These are phyloP conservation scores for Drosophila mercatorum DNA, from an alignment of 2,888 invertebrate genomes.

Conservation along the genomic window DNA sequence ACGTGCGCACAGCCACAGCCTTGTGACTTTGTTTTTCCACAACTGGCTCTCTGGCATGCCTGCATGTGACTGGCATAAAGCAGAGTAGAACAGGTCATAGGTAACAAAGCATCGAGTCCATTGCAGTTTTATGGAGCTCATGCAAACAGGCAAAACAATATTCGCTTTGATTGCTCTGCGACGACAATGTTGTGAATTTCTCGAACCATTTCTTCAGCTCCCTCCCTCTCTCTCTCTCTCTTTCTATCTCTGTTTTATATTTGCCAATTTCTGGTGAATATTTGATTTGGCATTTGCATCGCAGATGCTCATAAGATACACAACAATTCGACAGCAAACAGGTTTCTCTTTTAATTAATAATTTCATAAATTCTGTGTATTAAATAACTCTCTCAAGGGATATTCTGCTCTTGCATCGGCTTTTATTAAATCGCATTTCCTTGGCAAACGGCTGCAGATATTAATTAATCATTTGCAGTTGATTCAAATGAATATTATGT, in stretches of 20 bases:
- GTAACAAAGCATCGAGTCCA: conserved; percentile 38
- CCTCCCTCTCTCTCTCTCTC: neutral
- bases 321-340: neutral
- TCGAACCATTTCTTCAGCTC: conserved; percentile 7
- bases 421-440: conserved; percentile 5
- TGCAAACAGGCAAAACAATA: conserved; percentile 26
- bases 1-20: conserved; percentile 48
- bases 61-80: conserved; percentile 31
- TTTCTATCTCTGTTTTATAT: neutral
- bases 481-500: conserved; percentile 1
- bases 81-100: conserved; percentile 49
- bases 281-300: conserved; percentile 4
- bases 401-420: neutral
- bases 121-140: conserved; percentile 36
- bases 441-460: neutral
- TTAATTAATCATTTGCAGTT: conserved; percentile 10
- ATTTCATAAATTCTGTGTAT: neutral
- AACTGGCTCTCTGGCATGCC: conserved; percentile 18
- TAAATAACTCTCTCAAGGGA: neutral
- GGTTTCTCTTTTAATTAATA: neutral
- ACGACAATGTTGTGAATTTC: conserved; percentile 36
- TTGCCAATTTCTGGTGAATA: conserved; percentile 17
- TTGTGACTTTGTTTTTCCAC: conserved; percentile 52
- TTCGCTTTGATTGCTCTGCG: conserved; percentile 33
- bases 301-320: neutral